A percentile compares a stretch with the other conserved stretches of the same genome.
These are phyloP conservation scores for Phenacoccus solenopsis DNA, from an alignment of 1,140 invertebrate species.

Conservation along the genomic window DNA sequence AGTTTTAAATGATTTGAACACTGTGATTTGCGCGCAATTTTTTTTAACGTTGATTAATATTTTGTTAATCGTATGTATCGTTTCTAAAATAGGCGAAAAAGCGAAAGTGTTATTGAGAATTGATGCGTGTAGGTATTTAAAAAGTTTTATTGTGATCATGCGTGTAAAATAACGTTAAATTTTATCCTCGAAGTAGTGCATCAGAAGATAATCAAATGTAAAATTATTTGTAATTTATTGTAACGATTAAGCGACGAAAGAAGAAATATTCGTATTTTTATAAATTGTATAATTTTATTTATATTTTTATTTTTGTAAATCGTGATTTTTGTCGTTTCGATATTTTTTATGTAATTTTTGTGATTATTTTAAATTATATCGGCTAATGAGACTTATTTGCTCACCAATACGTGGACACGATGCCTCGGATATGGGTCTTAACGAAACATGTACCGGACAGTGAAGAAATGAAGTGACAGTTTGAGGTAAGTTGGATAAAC, in stretches of 20 bases:
- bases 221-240: neutral
- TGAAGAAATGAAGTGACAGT: too few species aligned
- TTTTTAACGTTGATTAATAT: neutral
- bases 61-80: neutral
- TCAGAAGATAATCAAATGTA: neutral
- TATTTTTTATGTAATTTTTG: neutral
- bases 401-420: neutral
- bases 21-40: neutral
- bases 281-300: neutral
- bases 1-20: too few species aligned
- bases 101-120: neutral
- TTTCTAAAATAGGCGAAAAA: neutral
- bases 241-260: neutral
- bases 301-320: neutral
- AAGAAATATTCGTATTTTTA: neutral
- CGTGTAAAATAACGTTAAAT: neutral
- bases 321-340: neutral
- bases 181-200: neutral
- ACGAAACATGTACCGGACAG: too few species aligned
- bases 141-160: neutral
- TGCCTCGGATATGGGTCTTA: too few species aligned
- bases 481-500: too few species aligned
- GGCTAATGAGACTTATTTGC: neutral
- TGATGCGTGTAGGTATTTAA: too few species aligned
- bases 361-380: too few species aligned